These are phyloP conservation scores for Panthera tigris DNA, from an alignment of 2,113 vertebrate genomes.

Conservation along the genomic window DNA sequence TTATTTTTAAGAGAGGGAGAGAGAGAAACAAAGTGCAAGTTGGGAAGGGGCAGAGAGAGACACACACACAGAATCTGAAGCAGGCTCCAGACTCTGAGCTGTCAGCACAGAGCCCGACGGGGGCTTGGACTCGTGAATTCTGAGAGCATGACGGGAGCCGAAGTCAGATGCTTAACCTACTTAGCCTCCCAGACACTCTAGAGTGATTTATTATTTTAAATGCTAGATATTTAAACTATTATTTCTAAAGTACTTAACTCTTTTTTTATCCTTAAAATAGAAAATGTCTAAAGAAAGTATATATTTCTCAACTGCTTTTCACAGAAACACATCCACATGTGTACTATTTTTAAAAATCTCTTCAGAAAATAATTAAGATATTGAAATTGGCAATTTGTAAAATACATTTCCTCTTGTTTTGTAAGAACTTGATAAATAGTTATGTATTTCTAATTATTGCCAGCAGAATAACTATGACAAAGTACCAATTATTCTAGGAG, in stretches of 20 bases:
- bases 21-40: no score
- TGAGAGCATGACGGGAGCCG: no score
- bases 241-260: background rate
- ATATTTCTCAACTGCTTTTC: background rate
- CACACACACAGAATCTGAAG: no score
- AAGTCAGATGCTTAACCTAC: no score
- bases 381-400: background rate
- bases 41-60: no score
- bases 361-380: background rate
- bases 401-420: background rate
- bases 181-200: no score
- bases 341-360: background rate
- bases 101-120: no score
- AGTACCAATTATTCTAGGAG: background rate
- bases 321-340: background rate
- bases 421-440: background rate
- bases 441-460: background rate
- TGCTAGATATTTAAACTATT: background rate
- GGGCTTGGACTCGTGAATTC: no score
- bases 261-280: background rate
- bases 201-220: background rate
- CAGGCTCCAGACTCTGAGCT: no score
- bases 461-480: background rate
- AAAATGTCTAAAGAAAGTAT: background rate
- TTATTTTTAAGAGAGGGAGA: no score